Percentiles rank a stretch among this genome's conserved stretches.
These are phyloP conservation scores for Mormyrus lacerda DNA, from an alignment of 2,113 vertebrate genomes.

Conservation along the genomic window DNA sequence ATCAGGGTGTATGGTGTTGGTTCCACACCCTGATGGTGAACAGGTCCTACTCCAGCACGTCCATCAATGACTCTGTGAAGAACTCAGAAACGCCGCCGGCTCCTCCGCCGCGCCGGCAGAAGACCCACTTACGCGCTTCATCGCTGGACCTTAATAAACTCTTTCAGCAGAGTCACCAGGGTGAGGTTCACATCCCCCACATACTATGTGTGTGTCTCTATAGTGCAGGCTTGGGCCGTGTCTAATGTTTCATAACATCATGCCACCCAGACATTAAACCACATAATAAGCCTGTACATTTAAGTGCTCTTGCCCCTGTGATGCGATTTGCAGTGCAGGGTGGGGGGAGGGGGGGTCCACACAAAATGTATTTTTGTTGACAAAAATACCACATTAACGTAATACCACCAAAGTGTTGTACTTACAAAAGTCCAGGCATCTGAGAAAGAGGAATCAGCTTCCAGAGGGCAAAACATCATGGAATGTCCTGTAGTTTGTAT, in stretches of 20 bases:
- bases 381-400: not conserved
- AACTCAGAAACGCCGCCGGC: conserved; percentile 88
- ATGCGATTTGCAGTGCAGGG: not conserved
- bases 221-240: not conserved
- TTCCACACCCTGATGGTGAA: conserved; percentile 25
- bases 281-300: not conserved
- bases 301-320: not conserved
- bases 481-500: conserved; percentile 1
- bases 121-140: conserved; percentile 91
- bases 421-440: not conserved
- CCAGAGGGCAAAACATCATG: not conserved
- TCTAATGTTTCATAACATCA: not conserved
- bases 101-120: conserved; percentile 88
- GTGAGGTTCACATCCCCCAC: conserved; percentile 43
- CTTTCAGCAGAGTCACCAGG: conserved; percentile 78
- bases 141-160: conserved; percentile 97
- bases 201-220: not conserved
- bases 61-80: conserved; percentile 87
- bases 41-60: conserved; percentile 94
- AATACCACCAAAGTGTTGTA: not conserved
- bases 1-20: not conserved
- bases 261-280: not conserved
- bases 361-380: not conserved
- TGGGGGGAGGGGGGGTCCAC: not conserved
- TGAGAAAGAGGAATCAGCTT: conserved; percentile 8